Base-by-base conservation (phyloP, 2,113 vertebrate genomes). In the Oceanodroma tethys region DNA sequence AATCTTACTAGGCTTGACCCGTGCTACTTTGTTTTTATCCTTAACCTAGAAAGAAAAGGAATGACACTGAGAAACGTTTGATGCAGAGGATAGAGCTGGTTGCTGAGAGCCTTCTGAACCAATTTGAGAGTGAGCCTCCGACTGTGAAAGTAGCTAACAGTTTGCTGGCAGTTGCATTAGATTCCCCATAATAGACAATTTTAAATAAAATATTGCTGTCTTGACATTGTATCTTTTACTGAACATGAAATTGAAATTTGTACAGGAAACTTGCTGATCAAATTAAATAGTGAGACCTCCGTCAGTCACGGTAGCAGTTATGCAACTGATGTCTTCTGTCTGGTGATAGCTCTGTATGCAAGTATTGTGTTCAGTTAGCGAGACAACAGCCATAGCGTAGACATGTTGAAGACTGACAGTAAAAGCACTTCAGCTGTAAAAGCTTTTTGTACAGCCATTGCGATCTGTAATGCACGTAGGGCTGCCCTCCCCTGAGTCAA, bases 401-500 rank as follows among this genome's bases (percentile, higher is more conserved):
- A 16, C 8, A 5, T 0, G 1, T 23, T 55, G 73, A 68, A 74
- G 47, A 30, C 27, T 11, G n/a, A 47, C 10, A 23, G 45, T 42
- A 42, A 68, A n/a, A 78, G 29, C 53, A 56, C 32, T 73, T 87
- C 18, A 38, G 22, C 71, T 55, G 40, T n/a, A 30, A 40, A 50
- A n/a, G 40, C 32, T 52, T 66, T 80, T 55, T 81, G 25, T n/a
- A 13, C 0, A 1, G 8, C 55, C 26, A 2, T 12, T n/a, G 36
- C 0, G 0, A 13, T 50, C 34, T 21, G 29, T 56, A 38, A 16
- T 8, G 32, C 17, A 13, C 0, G 1, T 13, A 25, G 27, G 53
- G 8, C 38, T 65, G 30, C 60, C 22, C 30, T 72, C 14, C 23
- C 8, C 9, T 11, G 17, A 11, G 34, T 21, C 58, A 16, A 10